Evolutionary conservation across 2,797 vertebrate genomes (phyloP), one percentile per base, ranked within the genome.

Genomic region (Leuciscus waleckii): DNA sequence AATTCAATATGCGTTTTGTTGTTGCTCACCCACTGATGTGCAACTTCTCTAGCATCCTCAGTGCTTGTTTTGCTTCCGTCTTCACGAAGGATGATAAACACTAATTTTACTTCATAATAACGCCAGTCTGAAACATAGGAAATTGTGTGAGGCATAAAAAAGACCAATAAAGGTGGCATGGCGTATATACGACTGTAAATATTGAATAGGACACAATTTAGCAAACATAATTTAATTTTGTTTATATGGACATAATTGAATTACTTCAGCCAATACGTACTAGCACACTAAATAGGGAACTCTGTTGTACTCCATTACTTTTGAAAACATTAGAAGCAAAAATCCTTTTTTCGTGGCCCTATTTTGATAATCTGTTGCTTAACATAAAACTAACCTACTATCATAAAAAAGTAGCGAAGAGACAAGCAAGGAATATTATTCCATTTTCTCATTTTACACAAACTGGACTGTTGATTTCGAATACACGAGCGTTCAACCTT

Each of bases 1-100:
- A 65, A 32, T 9, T 43, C 1, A 29, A 19, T 19, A 23, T 51
- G 14, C 0, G 7, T 5, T 39, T 61, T 49, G 17, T 41, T 13
- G 26, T 56, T 29, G 32, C 87, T 92, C 87, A 95, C 95, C 95
- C 95, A 96, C 16, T 23, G 63, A n/a, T 86, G 89, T 51, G 92
- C 91, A 8, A 94, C 75, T 11, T 93, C 90, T 90, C 76, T 89
- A 87, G 92, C 94, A 1, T 29, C 84, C 85, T 90, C 87, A 35
- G 7, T 14, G 43, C 91, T 89, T 0, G 85, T 92, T 79, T 78
- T 74, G 17, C 90, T 88, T 13, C 67, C 86, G 9, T 94, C 89
- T 0, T 1, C 2, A 17, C 88, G 46, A 3, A 39, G 4, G 83
- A 96, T 93, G 10, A 0, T 1, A 71, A 95, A 85, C 8, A 13